Evolutionary conservation across 2,113 vertebrate genomes (phyloP).

Genomic region (Sarotherodon lohbergeri): DNA sequence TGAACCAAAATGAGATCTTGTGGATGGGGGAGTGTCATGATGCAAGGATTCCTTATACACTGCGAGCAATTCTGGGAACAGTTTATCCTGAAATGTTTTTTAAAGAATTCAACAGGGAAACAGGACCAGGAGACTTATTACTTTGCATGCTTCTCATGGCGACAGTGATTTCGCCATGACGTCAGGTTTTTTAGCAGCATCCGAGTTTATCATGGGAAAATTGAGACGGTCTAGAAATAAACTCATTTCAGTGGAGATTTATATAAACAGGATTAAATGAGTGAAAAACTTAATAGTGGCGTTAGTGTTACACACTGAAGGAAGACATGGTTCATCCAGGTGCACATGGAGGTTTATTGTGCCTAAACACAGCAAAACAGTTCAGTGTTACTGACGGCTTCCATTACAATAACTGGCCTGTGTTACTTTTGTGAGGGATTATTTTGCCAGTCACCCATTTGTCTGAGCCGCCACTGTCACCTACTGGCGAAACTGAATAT

Average conservation of each 20-base stretch:
- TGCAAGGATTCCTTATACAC: accelerated
- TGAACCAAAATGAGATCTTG: too few species aligned
- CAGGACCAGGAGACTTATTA: neutral
- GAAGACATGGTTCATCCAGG: neutral
- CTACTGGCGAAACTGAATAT: too few species aligned
- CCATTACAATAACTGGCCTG: neutral
- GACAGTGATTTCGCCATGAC: neutral
- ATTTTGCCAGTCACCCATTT: neutral
- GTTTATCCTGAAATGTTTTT: accelerated
- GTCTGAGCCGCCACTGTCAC: too few species aligned
- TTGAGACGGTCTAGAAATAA: neutral
- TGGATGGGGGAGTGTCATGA: accelerated
- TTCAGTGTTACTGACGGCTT: accelerated
- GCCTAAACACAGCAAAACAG: neutral
- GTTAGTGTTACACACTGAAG: neutral
- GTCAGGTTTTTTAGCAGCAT: neutral
- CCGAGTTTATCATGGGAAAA: neutral
- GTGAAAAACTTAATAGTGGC: accelerated
- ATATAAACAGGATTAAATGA: neutral
- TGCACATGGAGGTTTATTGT: neutral
- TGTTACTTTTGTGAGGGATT: neutral
- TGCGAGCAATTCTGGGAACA: neutral
- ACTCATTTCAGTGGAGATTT: accelerated
- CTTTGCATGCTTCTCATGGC: neutral
- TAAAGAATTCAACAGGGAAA: neutral